Evolutionary conservation across 2,113 vertebrate genomes (phyloP), one percentile per base, ranked within the genome.

Genomic region (Myrmophylax atrothorax): DNA sequence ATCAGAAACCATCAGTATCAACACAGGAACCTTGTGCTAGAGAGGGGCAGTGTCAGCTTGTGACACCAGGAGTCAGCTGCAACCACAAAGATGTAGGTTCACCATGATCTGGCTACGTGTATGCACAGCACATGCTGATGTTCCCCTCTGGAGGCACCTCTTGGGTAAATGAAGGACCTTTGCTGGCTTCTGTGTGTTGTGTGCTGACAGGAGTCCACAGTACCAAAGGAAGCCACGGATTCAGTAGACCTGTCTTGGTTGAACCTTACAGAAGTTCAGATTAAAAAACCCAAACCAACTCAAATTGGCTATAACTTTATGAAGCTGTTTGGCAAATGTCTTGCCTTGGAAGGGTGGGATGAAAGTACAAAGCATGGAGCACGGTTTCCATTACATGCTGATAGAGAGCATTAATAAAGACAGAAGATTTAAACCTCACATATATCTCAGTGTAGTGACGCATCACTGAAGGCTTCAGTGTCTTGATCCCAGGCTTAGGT

Each of bases 141-240:
- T 89, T 60, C 89, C 55, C 46, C 55, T 93, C 87, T 64, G 83
- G 85, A 81, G 86, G 62, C 70, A 62, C 83, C 83, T 88, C 67
- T 56, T 73, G 8, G 63, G 70, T 88, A 90, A 92, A 90, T 63
- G 87, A 56, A n/a, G 87, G 47, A 18, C 76, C 64, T 90, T 68
- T 76, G 22, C 62, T 86, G 89, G 52, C 40, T 37, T 56, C 28
- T 75, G 78, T 47, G 70, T 8, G 76, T 37, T 75, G 52, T 46
- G 70, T 75, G 47, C 74, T 92, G 70, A 20, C 85, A 18, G 56
- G 10, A 7, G 52, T 49, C 12, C 0, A 40, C 10, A 68, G 38
- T 8, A 29, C 66, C 79, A 76, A 69, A 73, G 35, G 47, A 84
- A 90, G 40, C 33, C 16, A 49, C 20, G 38, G 38, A 50, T 90